Conservation (phyloP, 1,140 invertebrate genomes). For the Zaprionus inermis region DNA sequence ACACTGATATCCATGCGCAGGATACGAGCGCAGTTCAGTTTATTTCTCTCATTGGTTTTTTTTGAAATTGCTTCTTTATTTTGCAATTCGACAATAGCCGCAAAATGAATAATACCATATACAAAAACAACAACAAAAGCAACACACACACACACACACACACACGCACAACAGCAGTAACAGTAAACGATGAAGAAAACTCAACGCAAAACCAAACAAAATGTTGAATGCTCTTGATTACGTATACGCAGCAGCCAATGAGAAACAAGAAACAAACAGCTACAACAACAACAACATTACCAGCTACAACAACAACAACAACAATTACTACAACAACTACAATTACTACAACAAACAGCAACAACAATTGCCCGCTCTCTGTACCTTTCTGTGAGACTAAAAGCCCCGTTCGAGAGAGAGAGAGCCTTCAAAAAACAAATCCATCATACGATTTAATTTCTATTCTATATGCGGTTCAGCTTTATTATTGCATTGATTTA, state of each 20-base stretch:
- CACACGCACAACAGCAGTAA: slow-evolving; percentile 3
- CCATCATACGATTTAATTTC: slow-evolving; percentile 84
- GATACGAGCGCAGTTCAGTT: slow-evolving; percentile 8
- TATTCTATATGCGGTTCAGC: slow-evolving; percentile 85
- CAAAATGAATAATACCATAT: neutral
- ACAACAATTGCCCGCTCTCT: slow-evolving; percentile 20
- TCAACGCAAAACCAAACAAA: slow-evolving; percentile 6
- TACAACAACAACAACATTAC: slow-evolving; percentile 16
- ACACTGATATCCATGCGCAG: slow-evolving; percentile 1
- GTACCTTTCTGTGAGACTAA: slow-evolving; percentile 29
- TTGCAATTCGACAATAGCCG: slow-evolving; percentile 44
- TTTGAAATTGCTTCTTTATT: slow-evolving; percentile 29
- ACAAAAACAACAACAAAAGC: neutral
- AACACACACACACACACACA: slow-evolving; percentile 30
- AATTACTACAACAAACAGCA: slow-evolving; percentile 15
- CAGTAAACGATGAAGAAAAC: neutral
- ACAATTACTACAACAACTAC: slow-evolving; percentile 26
- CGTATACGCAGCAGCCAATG: slow-evolving; percentile 16
- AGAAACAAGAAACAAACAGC: slow-evolving; percentile 23
- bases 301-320: slow-evolving; percentile 45
- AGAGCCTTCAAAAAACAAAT: slow-evolving; percentile 23
- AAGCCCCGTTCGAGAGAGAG: slow-evolving; percentile 31
- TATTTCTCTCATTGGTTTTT: slow-evolving; percentile 11
- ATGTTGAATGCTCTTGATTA: slow-evolving; percentile 11
- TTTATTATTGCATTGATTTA: slow-evolving; percentile 84